phyloP scores from a whole-genome alignment of 2,113 vertebrate species.

The Okapia johnstoni region DNA sequence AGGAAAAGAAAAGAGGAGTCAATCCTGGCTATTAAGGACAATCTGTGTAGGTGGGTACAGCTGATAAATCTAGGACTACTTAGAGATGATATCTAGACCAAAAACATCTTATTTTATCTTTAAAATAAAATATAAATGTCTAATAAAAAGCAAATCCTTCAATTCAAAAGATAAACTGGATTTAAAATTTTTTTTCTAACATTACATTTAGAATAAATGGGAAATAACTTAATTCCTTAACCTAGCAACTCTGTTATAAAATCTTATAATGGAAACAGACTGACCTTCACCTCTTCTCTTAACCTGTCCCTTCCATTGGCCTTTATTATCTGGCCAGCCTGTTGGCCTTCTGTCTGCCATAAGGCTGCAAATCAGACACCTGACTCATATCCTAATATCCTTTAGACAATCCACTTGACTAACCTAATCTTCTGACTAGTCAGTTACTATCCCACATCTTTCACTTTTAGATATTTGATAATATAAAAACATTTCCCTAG shows the following conservation, averaged over 20 bases:
- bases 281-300: neutral
- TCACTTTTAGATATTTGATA: neutral
- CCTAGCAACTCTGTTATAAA: neutral
- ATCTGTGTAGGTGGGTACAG: neutral
- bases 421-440: neutral
- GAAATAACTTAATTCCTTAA: slow-evolving; percentile 17
- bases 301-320: neutral
- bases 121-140: slow-evolving; percentile 36
- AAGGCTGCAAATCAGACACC: neutral
- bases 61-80: neutral
- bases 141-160: slow-evolving; percentile 34
- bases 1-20: neutral
- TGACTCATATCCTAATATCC: neutral
- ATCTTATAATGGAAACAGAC: neutral
- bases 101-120: slow-evolving; percentile 1
- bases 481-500: slow-evolving; percentile 1
- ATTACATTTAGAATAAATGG: slow-evolving; percentile 20
- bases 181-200: neutral
- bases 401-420: neutral
- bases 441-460: neutral
- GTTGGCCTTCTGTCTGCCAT: neutral
- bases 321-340: neutral
- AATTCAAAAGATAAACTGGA: neutral
- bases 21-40: neutral
- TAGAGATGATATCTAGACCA: neutral